Percentiles rank a stretch among this genome's conserved stretches.
Evolutionary conservation across 2,888 invertebrate species (phyloP).

Genomic region (Caenorhabditis sulstoni): DNA sequence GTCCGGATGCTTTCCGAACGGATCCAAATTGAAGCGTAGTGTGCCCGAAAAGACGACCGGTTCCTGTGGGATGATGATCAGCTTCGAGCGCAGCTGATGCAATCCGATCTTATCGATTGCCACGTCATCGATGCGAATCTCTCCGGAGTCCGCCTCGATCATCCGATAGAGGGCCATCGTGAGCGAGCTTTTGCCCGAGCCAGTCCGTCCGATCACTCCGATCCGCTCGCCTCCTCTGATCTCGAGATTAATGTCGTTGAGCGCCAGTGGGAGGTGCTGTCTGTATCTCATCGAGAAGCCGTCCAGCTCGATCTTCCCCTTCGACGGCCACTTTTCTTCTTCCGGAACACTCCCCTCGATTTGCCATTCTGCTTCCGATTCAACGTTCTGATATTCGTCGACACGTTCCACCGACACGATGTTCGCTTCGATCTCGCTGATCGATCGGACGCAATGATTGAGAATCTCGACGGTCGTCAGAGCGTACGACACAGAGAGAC

Average conservation of each 20-base stretch:
- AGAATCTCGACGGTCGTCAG: too few relatives aligned
- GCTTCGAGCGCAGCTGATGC: conserved; percentile 88
- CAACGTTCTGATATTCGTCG: conserved; percentile 74
- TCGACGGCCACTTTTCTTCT: conserved; percentile 63
- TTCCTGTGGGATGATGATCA: conserved; percentile 87
- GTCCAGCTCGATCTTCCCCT: conserved; percentile 61
- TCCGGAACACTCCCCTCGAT: conserved; percentile 9
- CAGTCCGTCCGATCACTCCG: conserved; percentile 82
- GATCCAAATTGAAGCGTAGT: conserved; percentile 92
- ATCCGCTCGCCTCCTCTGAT: conserved; percentile 84
- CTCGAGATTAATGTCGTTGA: conserved; percentile 82
- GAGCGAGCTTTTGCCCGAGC: conserved; percentile 78
- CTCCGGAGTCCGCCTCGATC: conserved; percentile 76
- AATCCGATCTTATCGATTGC: conserved; percentile 85
- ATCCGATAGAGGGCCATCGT: conserved; percentile 80
- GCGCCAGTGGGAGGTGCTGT: conserved; percentile 85
- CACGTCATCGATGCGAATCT: conserved; percentile 75
- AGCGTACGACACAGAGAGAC: conserved; percentile 83
- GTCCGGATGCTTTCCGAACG: conserved; percentile 84
- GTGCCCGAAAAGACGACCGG: conserved; percentile 53
- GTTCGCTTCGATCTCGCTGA: conserved; percentile 96
- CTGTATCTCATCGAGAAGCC: conserved; percentile 84
- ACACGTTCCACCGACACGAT: conserved; percentile 94
- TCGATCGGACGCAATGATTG: conserved; percentile 96
- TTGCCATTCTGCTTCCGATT: conserved; percentile 73